Evolutionary conservation across 2,113 vertebrate species (phyloP).

Genomic region (Cochlearius cochlearius): DNA sequence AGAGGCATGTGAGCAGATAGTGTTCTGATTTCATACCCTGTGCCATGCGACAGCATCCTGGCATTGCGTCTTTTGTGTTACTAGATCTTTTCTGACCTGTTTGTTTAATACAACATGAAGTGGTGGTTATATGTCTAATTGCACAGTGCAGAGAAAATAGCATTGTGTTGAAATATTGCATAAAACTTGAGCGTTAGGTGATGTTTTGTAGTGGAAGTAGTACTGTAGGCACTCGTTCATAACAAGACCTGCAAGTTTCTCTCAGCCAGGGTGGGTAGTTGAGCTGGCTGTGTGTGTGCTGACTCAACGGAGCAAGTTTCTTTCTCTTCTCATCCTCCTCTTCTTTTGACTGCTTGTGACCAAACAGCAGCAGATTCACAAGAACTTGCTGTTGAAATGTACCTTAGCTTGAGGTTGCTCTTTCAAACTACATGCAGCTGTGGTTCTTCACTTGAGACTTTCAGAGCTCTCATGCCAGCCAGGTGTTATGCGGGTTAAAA

Average conservation of each 20-base stretch:
- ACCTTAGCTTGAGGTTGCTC: neutral
- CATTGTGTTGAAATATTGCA: neutral
- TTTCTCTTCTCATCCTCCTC: neutral
- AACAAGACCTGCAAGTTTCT: slow-evolving; percentile 36
- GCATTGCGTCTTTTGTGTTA: neutral
- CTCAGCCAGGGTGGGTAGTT: neutral
- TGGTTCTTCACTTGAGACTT: neutral
- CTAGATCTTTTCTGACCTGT: neutral
- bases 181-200: neutral
- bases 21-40: neutral
- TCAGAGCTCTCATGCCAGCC: neutral
- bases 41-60: neutral
- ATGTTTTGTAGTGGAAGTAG: neutral
- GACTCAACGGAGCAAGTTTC: neutral
- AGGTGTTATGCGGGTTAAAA: neutral
- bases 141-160: neutral
- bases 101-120: neutral
- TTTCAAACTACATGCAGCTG: neutral
- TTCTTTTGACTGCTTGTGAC: neutral
- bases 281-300: neutral
- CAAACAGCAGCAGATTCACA: neutral
- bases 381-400: neutral
- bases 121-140: neutral
- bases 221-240: neutral
- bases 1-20: neutral